phyloP scores from a whole-genome alignment of 2,113 vertebrate species.

The Desmodus rotundus region DNA sequence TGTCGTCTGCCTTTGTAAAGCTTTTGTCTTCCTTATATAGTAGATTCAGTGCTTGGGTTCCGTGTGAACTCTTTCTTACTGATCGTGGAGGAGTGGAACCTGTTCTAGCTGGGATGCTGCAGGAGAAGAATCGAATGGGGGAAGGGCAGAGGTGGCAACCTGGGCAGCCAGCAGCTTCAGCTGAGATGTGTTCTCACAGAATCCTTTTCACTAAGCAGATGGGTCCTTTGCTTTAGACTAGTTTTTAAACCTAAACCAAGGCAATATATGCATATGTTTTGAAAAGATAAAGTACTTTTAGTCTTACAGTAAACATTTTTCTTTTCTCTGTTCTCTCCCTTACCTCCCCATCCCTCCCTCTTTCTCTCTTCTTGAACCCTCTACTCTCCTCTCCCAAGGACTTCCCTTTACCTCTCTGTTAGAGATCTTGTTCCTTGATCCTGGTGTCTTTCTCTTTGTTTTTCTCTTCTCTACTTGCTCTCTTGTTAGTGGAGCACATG shows the following conservation, averaged over 20 bases:
- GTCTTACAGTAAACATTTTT: neutral
- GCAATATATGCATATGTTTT: neutral
- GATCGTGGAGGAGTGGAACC: neutral
- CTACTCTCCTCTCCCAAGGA: neutral
- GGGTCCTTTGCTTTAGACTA: neutral
- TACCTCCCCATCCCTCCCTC: neutral
- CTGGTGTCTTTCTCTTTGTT: neutral
- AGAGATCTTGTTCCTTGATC: neutral
- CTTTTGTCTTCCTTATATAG: neutral
- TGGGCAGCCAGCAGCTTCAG: neutral
- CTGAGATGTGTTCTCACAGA: neutral
- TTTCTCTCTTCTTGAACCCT: neutral
- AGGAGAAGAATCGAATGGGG: no score
- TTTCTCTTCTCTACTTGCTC: neutral
- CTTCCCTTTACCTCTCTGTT: neutral
- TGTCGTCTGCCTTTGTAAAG: neutral
- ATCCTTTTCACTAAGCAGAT: neutral
- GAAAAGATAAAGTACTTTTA: neutral
- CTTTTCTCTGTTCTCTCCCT: neutral
- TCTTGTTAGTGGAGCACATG: neutral
- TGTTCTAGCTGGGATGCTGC: neutral
- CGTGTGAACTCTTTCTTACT: neutral
- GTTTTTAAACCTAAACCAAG: neutral
- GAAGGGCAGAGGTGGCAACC: no score
- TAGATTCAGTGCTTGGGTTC: neutral